phyloP scores from a whole-genome alignment of 1,140 invertebrate genomes.

The Asbolus verrucosus region DNA sequence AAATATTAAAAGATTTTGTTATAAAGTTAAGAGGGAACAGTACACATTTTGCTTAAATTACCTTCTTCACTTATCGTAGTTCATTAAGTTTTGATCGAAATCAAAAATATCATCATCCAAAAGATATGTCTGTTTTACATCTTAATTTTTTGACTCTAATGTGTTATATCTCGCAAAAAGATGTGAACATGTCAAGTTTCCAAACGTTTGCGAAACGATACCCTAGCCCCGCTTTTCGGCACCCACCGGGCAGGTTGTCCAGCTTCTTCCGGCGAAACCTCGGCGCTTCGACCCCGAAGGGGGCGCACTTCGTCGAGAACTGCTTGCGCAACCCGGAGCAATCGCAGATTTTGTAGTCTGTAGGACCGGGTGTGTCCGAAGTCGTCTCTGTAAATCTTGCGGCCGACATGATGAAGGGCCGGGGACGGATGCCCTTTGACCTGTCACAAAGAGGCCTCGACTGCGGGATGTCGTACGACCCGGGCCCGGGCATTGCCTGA shows the following conservation, averaged over 20 bases:
- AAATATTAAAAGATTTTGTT: no score
- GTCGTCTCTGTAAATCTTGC: conserved; percentile 22
- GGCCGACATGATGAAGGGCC: conserved; percentile 35
- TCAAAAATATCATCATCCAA: no score
- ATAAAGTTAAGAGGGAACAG: no score
- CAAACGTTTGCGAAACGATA: no score
- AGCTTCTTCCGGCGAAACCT: conserved; percentile 34
- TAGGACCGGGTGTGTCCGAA: conserved; percentile 21
- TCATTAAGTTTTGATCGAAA: no score
- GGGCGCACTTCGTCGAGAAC: conserved; percentile 31
- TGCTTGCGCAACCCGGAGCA: background rate
- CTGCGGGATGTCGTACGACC: conserved; percentile 24
- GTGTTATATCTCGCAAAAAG: no score
- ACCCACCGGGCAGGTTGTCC: conserved; percentile 5
- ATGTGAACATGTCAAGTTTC: no score
- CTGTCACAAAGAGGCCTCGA: background rate
- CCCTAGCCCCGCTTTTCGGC: no score
- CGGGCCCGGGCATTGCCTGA: conserved; percentile 42
- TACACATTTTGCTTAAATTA: no score
- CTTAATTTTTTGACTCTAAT: no score
- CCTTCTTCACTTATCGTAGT: no score
- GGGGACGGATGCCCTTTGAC: conserved; percentile 30
- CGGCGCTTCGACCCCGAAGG: conserved; percentile 3
- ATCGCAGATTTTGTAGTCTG: conserved; percentile 14
- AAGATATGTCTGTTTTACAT: no score